phyloP scores from a whole-genome alignment of 2,888 invertebrate genomes.

The Podabrus alpinus region DNA sequence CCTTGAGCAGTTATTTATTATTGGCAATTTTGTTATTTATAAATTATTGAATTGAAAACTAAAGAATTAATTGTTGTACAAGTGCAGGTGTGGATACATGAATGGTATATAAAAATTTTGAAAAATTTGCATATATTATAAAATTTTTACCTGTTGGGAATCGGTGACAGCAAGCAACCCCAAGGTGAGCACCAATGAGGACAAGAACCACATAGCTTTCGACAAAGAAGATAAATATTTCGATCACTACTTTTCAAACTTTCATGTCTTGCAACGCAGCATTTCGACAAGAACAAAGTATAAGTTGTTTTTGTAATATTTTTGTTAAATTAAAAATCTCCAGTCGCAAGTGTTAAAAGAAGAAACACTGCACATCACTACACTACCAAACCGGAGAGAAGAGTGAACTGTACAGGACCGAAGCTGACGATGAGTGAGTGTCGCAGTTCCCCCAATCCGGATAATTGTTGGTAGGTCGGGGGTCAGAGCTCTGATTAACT shows the following conservation, averaged over 20 bases:
- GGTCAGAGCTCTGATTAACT: constrained; percentile 39
- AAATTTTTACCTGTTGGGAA: constrained; percentile 23
- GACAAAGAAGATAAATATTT: constrained; percentile 12
- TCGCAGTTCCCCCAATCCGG: constrained; percentile 37
- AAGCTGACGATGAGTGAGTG: constrained; percentile 23
- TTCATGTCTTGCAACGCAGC: constrained; percentile 13
- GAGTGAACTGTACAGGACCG: constrained; percentile 28
- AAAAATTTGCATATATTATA: background rate
- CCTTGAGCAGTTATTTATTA: background rate
- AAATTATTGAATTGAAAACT: background rate
- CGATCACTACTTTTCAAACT: constrained; percentile 10
- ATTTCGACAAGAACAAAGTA: background rate
- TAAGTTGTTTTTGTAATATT: background rate
- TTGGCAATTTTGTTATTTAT: background rate
- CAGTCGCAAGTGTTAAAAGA: constrained; percentile 2
- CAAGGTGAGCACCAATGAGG: constrained; percentile 21
- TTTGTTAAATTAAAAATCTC: background rate
- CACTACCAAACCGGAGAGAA: constrained; percentile 28
- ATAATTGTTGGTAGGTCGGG: constrained; percentile 39
- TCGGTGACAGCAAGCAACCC: constrained; percentile 18
- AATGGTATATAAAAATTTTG: background rate
- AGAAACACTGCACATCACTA: constrained; percentile 16
- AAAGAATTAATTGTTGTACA: background rate
- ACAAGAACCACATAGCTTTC: constrained; percentile 21
- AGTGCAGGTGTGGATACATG: background rate